Conservation (phyloP, 1,140 invertebrate species). For the Drosophila dunni region DNA sequence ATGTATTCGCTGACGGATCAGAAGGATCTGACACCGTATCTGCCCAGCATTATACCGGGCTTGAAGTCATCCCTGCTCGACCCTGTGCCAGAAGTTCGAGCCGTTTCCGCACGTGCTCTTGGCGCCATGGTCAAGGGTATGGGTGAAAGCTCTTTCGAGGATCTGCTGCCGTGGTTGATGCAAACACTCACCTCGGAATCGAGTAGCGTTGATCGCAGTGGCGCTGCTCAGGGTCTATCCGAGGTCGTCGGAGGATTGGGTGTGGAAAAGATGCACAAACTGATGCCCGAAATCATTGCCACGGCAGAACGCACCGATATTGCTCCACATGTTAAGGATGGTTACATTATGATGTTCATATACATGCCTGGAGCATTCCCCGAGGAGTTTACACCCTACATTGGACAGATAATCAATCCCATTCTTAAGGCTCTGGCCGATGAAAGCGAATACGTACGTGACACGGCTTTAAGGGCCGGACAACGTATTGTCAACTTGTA, state of each 20-base stretch:
- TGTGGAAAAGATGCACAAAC: conserved; percentile 96
- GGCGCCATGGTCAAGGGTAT: conserved; percentile 99
- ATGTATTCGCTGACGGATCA: conserved; percentile 99
- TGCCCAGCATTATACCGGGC: conserved; percentile 98
- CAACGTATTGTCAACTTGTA: conserved; percentile 98
- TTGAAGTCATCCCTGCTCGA: conserved; percentile 98
- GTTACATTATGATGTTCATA: conserved; percentile 99
- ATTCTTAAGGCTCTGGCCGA: conserved; percentile 99
- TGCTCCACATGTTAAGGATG: conserved; percentile 98
- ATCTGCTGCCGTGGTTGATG: conserved; percentile 99
- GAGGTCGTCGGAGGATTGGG: conserved; percentile 98
- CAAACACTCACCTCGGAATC: conserved; percentile 98
- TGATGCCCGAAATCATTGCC: conserved; percentile 99
- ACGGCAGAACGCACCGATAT: conserved; percentile 97
- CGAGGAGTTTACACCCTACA: conserved; percentile 97
- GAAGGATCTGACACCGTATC: conserved; percentile 98
- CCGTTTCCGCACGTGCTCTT: conserved; percentile 96
- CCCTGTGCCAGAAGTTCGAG: conserved; percentile 97
- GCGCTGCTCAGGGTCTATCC: conserved; percentile 98
- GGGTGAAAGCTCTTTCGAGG: conserved; percentile 97
- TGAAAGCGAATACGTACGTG: conserved; percentile 99
- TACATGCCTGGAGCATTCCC: conserved; percentile 99
- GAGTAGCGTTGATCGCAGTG: conserved; percentile 97
- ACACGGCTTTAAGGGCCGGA: conserved; percentile 98
- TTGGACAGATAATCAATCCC: conserved; percentile 98